phyloP scores from a whole-genome alignment of 2,113 vertebrate species.

The Bufo gargarizans region DNA sequence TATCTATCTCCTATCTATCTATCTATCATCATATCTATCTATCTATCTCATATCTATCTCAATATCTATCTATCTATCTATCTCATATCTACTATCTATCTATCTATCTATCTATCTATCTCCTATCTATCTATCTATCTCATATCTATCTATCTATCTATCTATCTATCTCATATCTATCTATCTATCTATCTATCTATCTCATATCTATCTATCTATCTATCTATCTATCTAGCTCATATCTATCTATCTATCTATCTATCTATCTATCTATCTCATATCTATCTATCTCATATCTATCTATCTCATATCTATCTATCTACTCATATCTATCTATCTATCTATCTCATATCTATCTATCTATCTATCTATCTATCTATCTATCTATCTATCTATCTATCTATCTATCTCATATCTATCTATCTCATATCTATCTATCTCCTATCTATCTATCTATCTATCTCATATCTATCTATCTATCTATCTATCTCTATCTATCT shows the following conservation, averaged over 20 bases:
- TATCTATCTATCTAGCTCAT: neutral
- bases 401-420: neutral
- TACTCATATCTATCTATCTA: conserved; percentile 5
- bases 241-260: neutral
- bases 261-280: neutral
- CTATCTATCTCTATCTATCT: too few relatives aligned
- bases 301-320: neutral
- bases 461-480: too few relatives aligned
- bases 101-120: neutral
- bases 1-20: neutral
- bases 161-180: neutral
- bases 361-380: too few relatives aligned
- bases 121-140: too few relatives aligned
- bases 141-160: neutral
- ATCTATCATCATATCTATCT: too few relatives aligned
- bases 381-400: neutral
- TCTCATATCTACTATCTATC: neutral
- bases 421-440: too few relatives aligned
- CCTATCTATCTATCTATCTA: too few relatives aligned
- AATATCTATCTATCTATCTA: neutral
- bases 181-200: too few relatives aligned
- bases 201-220: neutral
- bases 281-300: neutral
- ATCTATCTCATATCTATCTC: neutral
- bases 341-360: neutral